Base-by-base conservation (phyloP, 2,888 invertebrate species). In the Megalurothrips usitatus region DNA sequence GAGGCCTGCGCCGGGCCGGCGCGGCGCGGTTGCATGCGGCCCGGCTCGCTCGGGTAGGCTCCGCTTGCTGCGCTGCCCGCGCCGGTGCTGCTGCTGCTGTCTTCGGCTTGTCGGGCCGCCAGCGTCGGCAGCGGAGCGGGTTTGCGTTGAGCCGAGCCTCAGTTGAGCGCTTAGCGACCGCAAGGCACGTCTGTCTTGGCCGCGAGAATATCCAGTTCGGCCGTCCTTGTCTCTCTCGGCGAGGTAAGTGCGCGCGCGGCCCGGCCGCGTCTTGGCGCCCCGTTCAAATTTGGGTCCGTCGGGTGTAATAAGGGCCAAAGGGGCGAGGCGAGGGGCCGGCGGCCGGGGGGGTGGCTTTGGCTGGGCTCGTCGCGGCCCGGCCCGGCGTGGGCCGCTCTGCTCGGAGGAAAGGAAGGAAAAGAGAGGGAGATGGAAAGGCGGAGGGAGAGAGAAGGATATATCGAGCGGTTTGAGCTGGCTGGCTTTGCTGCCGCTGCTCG, bases 401-500 rank as follows among this genome's bases (percentile, higher is more conserved):
- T 43, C 34, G 34, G 34, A 43, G 34, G 34, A 43, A 43, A 43
- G 34, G 68, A 75, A 58, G 58, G 58, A 58, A 58, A 58, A n/a
- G 58, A 58, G n/a, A 12, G 52, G 2, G 52, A 52, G 52, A 52
- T 17, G 10, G 52, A 52, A 19, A 58, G 58, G 17, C 19, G n/a
- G 28, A 81, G 78, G 81, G 81, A 58, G 12, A 28, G 78, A 82
- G 78, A 81, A 68, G 48, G n/a, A 14, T 48, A 23, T 80, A 78
- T 48, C 47, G 43, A 28, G 79, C 79, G 23, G 43, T 75, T 83
- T 83, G 83, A 81, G 82, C 83, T 43, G 34, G 34, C 87, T 86
- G 87, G 87, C 87, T 87, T 87, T 87, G 87, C 86, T 58, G 68
- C 23, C 68, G 68, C 8, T 23, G 68, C 68, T 23, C 9, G 68